Conservation (phyloP, 2,797 vertebrate species). For the Enteromius fasciolatus region DNA sequence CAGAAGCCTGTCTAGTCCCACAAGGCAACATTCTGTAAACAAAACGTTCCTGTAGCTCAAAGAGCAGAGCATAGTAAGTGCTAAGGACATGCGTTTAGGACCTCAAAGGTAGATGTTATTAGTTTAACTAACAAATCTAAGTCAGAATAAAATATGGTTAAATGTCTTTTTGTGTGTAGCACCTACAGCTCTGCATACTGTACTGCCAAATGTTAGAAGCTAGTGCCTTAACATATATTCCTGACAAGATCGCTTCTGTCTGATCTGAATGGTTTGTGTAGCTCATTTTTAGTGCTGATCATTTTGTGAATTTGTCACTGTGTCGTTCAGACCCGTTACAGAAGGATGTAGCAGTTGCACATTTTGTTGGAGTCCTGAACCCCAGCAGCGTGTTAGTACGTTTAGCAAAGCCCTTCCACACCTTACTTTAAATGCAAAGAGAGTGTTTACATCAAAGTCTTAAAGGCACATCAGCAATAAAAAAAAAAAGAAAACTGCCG, state of each 20-base stretch:
- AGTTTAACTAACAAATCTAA: background rate
- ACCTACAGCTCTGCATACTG: background rate
- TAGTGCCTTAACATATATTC: background rate
- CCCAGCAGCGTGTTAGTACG: background rate
- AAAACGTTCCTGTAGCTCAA: background rate
- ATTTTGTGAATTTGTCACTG: background rate
- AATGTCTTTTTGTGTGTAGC: background rate
- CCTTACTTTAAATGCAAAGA: constrained; percentile 8
- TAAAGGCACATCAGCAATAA: background rate
- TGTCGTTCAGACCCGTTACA: background rate
- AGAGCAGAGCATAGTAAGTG: background rate
- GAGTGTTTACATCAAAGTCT: constrained; percentile 12
- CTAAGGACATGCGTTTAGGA: background rate
- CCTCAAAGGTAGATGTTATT: background rate
- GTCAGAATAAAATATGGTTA: background rate
- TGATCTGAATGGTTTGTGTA: background rate
- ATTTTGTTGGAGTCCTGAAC: background rate
- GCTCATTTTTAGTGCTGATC: background rate
- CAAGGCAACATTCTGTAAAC: background rate
- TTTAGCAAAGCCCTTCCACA: background rate
- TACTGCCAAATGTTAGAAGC: background rate
- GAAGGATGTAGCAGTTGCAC: background rate
- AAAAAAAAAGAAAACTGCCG: background rate
- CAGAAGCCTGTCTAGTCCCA: background rate
- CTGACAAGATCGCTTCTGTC: background rate